Conservation (phyloP, 2,797 vertebrate species). For the Ptychobarbus kaznakovi region DNA sequence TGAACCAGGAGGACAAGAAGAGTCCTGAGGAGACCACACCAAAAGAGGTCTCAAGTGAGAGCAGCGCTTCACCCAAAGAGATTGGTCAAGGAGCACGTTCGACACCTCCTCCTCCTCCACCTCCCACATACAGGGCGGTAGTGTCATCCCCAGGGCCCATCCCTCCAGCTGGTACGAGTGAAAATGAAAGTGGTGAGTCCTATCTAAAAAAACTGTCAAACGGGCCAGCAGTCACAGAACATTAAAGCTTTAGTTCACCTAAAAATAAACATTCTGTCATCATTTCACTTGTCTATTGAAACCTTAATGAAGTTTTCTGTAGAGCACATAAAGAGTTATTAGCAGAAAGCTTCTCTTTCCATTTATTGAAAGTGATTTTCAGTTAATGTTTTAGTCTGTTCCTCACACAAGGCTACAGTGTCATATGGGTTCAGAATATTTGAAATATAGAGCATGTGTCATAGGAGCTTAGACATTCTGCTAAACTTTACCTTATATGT, state of each 20-base stretch:
- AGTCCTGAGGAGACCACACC: conserved; percentile 74
- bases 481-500: neutral
- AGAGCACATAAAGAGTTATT: neutral
- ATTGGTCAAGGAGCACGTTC: conserved; percentile 80
- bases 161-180: conserved; percentile 76
- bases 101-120: conserved; percentile 91
- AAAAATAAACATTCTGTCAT: neutral
- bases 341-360: neutral
- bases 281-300: neutral
- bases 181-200: conserved; percentile 85
- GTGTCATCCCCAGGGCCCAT: conserved; percentile 91
- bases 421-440: neutral
- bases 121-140: conserved; percentile 93
- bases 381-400: neutral
- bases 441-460: neutral
- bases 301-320: neutral
- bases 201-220: neutral
- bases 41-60: conserved; percentile 83
- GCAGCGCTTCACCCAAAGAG: conserved; percentile 84
- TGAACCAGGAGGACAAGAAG: conserved; percentile 83
- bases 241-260: neutral
- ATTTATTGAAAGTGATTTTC: neutral
- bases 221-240: neutral
- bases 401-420: neutral
- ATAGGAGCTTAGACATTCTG: neutral